phyloP scores from a whole-genome alignment of 1,140 invertebrate species.

The Cecropterus lyciades region DNA sequence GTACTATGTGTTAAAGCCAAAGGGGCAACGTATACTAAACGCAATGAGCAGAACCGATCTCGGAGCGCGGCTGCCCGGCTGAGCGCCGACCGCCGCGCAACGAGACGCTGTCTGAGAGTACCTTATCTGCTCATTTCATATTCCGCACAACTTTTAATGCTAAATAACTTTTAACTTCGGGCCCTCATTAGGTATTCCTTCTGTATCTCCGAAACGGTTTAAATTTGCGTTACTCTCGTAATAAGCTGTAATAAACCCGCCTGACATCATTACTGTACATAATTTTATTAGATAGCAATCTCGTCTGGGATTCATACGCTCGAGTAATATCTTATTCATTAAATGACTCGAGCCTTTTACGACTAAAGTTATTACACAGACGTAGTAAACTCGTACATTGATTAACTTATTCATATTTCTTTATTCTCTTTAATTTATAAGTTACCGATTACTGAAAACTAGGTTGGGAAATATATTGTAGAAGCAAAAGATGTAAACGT shows the following conservation, averaged over 20 bases:
- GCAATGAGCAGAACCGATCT: too few relatives aligned
- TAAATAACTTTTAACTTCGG: constrained; percentile 19
- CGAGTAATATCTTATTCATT: constrained; percentile 26
- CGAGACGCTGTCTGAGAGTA: neutral
- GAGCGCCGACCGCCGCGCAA: too few relatives aligned
- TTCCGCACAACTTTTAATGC: constrained; percentile 23
- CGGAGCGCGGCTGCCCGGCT: neutral
- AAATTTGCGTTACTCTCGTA: constrained; percentile 25
- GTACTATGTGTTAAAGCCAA: too few relatives aligned
- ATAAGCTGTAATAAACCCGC: constrained; percentile 27
- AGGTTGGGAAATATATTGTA: too few relatives aligned
- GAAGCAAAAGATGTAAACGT: too few relatives aligned
- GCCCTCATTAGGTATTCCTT: constrained; percentile 29
- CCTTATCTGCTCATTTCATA: constrained; percentile 6
- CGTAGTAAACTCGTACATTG: neutral
- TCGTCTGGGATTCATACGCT: constrained; percentile 22
- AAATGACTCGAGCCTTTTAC: constrained; percentile 8
- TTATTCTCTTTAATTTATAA: too few relatives aligned
- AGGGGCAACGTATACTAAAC: too few relatives aligned
- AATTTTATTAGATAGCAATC: constrained; percentile 26
- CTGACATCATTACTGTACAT: constrained; percentile 17
- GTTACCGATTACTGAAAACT: too few relatives aligned
- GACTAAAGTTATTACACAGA: neutral
- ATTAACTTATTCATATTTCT: neutral
- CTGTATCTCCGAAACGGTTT: constrained; percentile 23